Evolutionary conservation across 2,113 vertebrate species (phyloP).

Genomic region (Acrocephalus kingi): DNA sequence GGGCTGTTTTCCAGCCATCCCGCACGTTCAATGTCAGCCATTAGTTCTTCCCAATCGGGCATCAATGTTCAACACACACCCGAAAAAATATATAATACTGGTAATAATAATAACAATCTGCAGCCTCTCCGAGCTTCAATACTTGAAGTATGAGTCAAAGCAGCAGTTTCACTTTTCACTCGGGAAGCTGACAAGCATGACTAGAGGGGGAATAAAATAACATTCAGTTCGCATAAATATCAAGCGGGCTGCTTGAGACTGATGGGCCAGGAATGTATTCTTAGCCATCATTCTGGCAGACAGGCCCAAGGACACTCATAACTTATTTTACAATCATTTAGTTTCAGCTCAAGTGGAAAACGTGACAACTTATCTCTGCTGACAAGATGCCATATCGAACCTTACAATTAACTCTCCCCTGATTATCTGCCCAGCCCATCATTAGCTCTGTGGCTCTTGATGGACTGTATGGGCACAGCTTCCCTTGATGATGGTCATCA

Average conservation of each 20-base stretch:
- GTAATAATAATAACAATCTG: conserved; percentile 73
- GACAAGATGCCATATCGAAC: conserved; percentile 93
- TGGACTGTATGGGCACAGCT: conserved; percentile 61
- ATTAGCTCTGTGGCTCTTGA: conserved; percentile 75
- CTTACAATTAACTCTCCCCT: conserved; percentile 90
- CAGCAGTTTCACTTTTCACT: conserved; percentile 82
- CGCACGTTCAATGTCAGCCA: conserved; percentile 39
- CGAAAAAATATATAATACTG: conserved; percentile 70
- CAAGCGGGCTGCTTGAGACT: conserved; percentile 77
- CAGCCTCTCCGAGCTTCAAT: conserved; percentile 61
- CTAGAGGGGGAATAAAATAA: conserved; percentile 97
- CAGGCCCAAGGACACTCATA: conserved; percentile 98
- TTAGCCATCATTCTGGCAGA: conserved; percentile 85
- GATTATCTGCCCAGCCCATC: conserved; percentile 90
- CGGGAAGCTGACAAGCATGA: conserved; percentile 90
- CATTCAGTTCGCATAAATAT: conserved; percentile 97
- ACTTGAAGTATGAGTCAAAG: conserved; percentile 75
- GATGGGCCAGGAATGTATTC: conserved; percentile 85
- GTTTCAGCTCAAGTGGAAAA: conserved; percentile 99
- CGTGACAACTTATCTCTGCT: conserved; percentile 99
- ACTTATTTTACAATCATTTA: conserved; percentile 99
- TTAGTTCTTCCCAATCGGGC: conserved; percentile 80
- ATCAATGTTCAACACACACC: conserved; percentile 68
- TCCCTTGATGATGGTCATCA: conserved; percentile 27
- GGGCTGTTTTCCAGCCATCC: conserved; percentile 57